Evolutionary conservation across 2,888 invertebrate genomes (phyloP).

Genomic region (Trissonchulus latispiculum): DNA sequence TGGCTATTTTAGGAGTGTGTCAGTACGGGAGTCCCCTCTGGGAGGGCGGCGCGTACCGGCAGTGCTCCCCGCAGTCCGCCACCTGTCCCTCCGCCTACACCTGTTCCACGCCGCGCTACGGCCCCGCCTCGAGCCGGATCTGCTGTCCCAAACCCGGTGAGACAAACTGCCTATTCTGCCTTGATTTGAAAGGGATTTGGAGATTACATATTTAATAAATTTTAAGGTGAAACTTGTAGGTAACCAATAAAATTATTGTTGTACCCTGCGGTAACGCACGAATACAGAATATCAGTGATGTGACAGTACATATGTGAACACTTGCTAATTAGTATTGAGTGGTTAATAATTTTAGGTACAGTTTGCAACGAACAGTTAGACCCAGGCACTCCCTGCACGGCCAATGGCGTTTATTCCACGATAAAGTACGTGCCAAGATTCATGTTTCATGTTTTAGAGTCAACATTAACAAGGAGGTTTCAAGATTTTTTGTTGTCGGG

Average conservation of each 20-base stretch:
- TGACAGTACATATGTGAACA: too few species aligned
- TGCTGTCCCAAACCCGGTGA: constrained; percentile 19
- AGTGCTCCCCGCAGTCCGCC: not conserved
- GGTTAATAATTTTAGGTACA: not conserved
- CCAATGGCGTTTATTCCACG: not conserved
- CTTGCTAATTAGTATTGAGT: too few species aligned
- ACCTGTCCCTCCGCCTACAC: constrained; percentile 14
- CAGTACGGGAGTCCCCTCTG: constrained; percentile 10
- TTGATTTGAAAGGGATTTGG: too few species aligned
- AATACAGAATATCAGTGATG: too few species aligned
- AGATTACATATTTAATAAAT: too few species aligned
- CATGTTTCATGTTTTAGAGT: too few species aligned
- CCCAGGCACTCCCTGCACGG: not conserved
- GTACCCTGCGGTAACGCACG: too few species aligned
- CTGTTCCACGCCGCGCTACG: constrained; percentile 8
- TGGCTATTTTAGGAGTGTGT: constrained; percentile 11
- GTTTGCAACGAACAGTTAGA: not conserved
- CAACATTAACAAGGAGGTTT: too few species aligned
- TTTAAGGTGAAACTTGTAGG: too few species aligned
- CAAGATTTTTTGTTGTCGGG: too few species aligned
- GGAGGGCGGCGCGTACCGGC: not conserved
- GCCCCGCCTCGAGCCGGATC: not conserved
- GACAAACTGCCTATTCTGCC: too few species aligned
- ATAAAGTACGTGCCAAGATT: not conserved
- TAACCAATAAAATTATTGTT: too few species aligned